These are phyloP conservation scores for Macrostomum lignano DNA, from an alignment of 1,140 invertebrate genomes.

Conservation along the genomic window DNA sequence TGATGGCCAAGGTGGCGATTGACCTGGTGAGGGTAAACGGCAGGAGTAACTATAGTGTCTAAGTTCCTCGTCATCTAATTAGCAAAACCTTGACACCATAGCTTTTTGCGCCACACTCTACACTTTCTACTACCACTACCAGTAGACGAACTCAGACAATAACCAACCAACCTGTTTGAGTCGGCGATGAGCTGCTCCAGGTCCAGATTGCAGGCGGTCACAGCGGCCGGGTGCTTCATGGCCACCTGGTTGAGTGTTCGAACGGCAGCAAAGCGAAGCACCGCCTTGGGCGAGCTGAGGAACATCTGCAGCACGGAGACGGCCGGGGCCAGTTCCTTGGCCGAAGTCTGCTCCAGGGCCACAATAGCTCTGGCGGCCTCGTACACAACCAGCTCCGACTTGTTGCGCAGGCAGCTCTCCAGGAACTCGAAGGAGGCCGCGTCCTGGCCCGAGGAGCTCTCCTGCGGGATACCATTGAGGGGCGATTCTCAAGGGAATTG, in stretches of 20 bases:
- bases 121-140: too few species aligned
- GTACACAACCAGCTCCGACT: slow-evolving; percentile 88
- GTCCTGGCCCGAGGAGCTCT: too few species aligned
- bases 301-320: slow-evolving; percentile 78
- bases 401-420: slow-evolving; percentile 66
- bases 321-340: slow-evolving; percentile 57
- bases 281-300: slow-evolving; percentile 69
- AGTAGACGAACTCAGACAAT: too few species aligned
- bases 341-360: slow-evolving; percentile 47
- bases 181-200: slow-evolving; percentile 87
- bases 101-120: too few species aligned
- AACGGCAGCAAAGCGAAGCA: slow-evolving; percentile 61
- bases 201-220: slow-evolving; percentile 85
- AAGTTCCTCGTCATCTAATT: too few species aligned
- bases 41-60: too few species aligned
- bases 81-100: too few species aligned
- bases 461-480: too few species aligned
- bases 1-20: slow-evolving; percentile 90
- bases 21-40: too few species aligned
- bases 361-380: slow-evolving; percentile 70
- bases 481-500: too few species aligned
- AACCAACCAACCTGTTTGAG: slow-evolving; percentile 40
- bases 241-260: slow-evolving; percentile 69
- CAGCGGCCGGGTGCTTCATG: slow-evolving; percentile 62
- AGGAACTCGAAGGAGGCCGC: slow-evolving; percentile 51